Conservation (phyloP, 2,888 invertebrate genomes). For the Linyphia triangularis region DNA sequence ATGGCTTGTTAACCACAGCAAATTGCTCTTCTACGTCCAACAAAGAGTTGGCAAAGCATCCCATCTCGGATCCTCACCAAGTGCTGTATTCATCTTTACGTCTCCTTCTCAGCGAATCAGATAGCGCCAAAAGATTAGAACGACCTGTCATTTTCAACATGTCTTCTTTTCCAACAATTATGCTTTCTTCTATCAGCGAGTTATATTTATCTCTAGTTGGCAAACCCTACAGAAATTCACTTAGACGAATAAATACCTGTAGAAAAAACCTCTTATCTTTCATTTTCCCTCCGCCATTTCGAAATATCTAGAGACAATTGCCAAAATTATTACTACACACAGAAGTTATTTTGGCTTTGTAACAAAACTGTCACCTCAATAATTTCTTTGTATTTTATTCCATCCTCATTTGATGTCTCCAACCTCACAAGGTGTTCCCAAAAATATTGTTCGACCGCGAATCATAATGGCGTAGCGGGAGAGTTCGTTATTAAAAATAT, state of each 20-base stretch:
- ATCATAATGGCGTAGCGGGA: conserved; percentile 12
- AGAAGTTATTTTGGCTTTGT: conserved; percentile 55
- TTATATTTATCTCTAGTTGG: conserved; percentile 21
- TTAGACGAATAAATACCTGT: conserved; percentile 3
- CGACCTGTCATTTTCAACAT: conserved; percentile 14
- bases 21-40: background rate
- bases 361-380: conserved; percentile 57
- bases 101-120: conserved; percentile 5
- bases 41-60: background rate
- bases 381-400: background rate
- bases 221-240: background rate
- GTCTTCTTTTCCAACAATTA: conserved; percentile 32
- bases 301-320: conserved; percentile 28
- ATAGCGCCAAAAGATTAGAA: background rate
- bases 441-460: conserved; percentile 35
- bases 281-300: conserved; percentile 16
- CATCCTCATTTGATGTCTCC: background rate
- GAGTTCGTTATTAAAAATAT: conserved; percentile 21
- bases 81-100: background rate
- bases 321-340: conserved; percentile 43
- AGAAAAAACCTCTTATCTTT: background rate
- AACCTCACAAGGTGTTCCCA: background rate
- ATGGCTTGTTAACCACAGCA: background rate
- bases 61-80: background rate
- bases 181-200: conserved; percentile 12